These are phyloP conservation scores for Procambarus clarkii DNA, from an alignment of 1,140 invertebrate species.

Conservation along the genomic window DNA sequence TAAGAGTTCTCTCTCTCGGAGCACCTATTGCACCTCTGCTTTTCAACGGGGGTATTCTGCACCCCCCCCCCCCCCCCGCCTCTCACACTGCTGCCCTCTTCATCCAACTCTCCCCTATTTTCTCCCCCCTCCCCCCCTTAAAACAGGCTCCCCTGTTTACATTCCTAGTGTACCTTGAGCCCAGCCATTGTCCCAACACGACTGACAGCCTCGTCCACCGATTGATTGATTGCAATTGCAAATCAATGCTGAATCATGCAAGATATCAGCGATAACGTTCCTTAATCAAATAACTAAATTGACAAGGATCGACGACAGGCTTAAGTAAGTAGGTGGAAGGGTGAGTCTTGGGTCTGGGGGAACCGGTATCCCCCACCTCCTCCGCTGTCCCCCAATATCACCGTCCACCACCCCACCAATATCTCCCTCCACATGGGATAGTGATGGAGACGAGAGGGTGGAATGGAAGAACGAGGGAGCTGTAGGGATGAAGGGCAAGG, in stretches of 20 bases:
- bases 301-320: constrained; percentile 50
- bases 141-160: background rate
- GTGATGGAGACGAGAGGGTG: no score
- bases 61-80: no score
- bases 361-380: background rate
- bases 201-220: constrained; percentile 8
- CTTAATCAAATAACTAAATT: constrained; percentile 64
- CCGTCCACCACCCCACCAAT: background rate
- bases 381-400: background rate
- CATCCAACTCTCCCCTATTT: no score
- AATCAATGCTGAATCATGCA: constrained; percentile 60
- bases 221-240: constrained; percentile 53
- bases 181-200: constrained; percentile 1
- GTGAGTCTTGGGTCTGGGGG: background rate
- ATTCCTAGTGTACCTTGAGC: background rate
- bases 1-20: no score
- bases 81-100: no score
- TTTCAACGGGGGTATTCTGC: no score
- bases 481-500: no score
- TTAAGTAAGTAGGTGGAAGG: constrained; percentile 43
- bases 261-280: constrained; percentile 51
- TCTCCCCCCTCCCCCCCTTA: background rate
- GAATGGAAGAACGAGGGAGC: no score
- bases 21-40: no score
- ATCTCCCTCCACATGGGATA: background rate